Base-by-base conservation (phyloP, 2,113 vertebrate genomes). In the Ceyx melanurus region DNA sequence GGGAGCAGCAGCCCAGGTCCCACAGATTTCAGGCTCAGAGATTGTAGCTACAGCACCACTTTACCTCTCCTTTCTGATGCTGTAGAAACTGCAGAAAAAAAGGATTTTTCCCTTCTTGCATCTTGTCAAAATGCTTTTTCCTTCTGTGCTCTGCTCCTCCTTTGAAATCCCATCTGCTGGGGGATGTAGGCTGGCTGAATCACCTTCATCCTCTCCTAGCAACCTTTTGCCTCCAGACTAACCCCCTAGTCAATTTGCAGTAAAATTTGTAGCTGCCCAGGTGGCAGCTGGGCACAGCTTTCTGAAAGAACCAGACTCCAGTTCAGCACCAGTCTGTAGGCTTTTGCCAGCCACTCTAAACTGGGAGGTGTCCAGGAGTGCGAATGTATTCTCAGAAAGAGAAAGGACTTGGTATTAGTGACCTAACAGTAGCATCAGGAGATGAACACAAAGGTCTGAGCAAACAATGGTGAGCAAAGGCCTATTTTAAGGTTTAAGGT, bases 141-240 rank as follows among this genome's bases (percentile, higher is more conserved):
- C 67, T 86, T 87, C 70, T 79, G 72, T 73, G 22, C 43, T 91
- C 51, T 82, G 9, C 57, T 90, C 33, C 58, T 90, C 61, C 81
- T 85, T 87, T 89, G 62, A 91, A 66, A 65, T 23, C 21, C 31
- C 53, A 79, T 65, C 88, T 92, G 58, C 46, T 37, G 37, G 37
- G 37, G 37, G 37, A 37, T 37, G 62, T 9, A 87, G 33, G 77
- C 54, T 76, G 66, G 17, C 70, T 78, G 86, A 93, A 92, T 83
- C 86, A 87, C 77, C 81, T 90, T 46, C 74, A 82, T n/a, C 58
- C 83, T 93, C 84, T 84, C 94, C 89, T 89, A 95, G 89, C 81
- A 94, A 95, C 89, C 84, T 94, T 85, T 79, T 89, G 54, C 89
- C 85, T 92, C 71, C 75, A 76, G 89, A 83, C 64, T 67, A 91